Percentiles rank a stretch among this genome's conserved stretches.
These are phyloP conservation scores for Xanthia togata DNA, from an alignment of 2,888 invertebrate species.

Conservation along the genomic window DNA sequence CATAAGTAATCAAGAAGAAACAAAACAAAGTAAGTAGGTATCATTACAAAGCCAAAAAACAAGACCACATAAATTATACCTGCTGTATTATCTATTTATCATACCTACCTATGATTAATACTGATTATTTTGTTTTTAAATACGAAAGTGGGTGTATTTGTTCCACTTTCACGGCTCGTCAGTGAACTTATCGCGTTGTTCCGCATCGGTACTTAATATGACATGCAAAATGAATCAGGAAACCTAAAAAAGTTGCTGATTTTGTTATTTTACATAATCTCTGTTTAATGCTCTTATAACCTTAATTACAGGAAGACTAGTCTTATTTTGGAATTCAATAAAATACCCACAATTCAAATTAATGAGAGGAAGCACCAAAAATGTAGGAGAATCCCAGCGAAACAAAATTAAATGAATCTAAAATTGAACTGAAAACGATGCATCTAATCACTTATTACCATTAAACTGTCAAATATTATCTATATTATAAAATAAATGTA, in stretches of 20 bases:
- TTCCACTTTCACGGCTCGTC: slow-evolving; percentile 22
- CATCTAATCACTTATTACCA: not conserved
- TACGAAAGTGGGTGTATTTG: slow-evolving; percentile 15
- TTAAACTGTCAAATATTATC: too few relatives aligned
- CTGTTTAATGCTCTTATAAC: not conserved
- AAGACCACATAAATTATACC: too few relatives aligned
- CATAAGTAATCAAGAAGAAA: not conserved
- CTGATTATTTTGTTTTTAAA: slow-evolving; percentile 11
- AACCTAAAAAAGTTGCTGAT: not conserved
- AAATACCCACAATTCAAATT: not conserved
- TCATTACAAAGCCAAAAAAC: not conserved
- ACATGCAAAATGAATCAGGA: not conserved
- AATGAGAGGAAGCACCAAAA: not conserved
- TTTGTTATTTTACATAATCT: not conserved
- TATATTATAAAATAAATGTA: too few relatives aligned
- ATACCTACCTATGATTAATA: not conserved
- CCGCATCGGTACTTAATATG: not conserved
- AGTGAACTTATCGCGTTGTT: slow-evolving; percentile 21
- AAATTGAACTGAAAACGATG: not conserved
- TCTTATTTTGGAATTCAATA: not conserved
- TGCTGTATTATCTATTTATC: slow-evolving; percentile 6
- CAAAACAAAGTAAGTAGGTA: not conserved
- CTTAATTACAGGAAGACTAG: not conserved
- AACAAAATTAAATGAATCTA: not conserved
- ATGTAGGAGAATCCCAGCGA: not conserved